Conservation (phyloP, 1,140 invertebrate species). For the Arctopsyche grandis region DNA sequence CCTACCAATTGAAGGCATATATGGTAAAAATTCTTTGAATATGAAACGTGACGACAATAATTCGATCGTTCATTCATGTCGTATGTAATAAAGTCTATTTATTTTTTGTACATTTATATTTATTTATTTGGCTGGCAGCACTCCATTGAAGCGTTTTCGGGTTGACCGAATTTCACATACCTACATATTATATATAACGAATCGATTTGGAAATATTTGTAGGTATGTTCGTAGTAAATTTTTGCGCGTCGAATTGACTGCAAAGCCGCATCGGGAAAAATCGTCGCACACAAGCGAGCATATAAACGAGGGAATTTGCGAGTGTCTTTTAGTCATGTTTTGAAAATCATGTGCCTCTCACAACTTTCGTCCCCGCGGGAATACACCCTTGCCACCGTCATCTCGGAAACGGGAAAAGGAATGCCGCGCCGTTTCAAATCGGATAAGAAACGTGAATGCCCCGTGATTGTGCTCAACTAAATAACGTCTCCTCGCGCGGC, state of each 20-base stretch:
- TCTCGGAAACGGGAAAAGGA: not conserved
- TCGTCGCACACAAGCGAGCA: no score
- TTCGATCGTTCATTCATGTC: conserved; percentile 7
- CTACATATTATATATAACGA: not conserved
- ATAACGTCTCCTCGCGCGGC: not conserved
- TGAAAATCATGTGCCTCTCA: not conserved
- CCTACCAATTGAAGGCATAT: no score
- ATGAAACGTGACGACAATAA: not conserved
- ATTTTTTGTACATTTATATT: no score
- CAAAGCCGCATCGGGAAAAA: no score
- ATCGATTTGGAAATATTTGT: conserved; percentile 11
- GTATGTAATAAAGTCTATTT: not conserved
- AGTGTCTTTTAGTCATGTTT: no score
- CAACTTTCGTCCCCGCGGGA: not conserved
- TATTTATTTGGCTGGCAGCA: conserved; percentile 4
- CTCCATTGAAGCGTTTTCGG: conserved; percentile 20
- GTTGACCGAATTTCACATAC: conserved; percentile 15
- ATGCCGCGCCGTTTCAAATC: not conserved
- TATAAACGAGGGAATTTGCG: no score
- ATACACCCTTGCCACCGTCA: no score
- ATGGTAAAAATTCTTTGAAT: not conserved
- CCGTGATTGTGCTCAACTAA: conserved; percentile 3
- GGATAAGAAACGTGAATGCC: conserved; percentile 7
- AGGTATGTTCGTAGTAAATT: conserved; percentile 6
- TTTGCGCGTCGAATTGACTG: not conserved